Percentiles rank a stretch among this genome's conserved stretches.
Conservation (phyloP, 1,140 invertebrate species). For the Monomorium pharaonis region DNA sequence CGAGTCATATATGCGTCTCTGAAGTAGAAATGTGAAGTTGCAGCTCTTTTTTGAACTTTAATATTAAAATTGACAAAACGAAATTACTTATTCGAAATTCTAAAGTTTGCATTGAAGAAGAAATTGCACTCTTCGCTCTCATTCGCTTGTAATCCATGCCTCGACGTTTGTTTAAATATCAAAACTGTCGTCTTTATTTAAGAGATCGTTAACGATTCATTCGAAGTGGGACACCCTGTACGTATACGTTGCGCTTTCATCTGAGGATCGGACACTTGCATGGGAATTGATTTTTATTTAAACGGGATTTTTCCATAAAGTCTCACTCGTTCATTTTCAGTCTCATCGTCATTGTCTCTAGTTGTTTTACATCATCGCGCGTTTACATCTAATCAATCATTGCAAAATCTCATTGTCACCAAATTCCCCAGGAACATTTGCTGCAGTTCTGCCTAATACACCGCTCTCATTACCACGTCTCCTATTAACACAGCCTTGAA, state of each 20-base stretch:
- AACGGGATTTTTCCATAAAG: slow-evolving; percentile 6
- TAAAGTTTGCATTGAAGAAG: not conserved
- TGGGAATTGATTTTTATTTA: slow-evolving; percentile 45
- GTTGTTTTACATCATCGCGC: slow-evolving; percentile 33
- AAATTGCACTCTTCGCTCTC: not conserved
- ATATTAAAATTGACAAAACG: not conserved
- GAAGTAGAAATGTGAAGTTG: not conserved
- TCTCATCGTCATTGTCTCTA: slow-evolving; percentile 45
- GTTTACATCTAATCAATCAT: slow-evolving; percentile 53
- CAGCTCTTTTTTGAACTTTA: not conserved
- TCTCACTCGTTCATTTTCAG: slow-evolving; percentile 26
- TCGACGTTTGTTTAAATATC: not conserved
- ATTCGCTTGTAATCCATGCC: not conserved
- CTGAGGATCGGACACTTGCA: slow-evolving; percentile 28
- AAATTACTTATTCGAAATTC: not conserved
- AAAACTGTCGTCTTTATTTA: not conserved
- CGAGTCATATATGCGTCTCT: not conserved
- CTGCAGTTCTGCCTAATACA: slow-evolving; percentile 77
- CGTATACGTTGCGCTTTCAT: slow-evolving; percentile 22
- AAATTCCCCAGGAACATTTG: slow-evolving; percentile 60
- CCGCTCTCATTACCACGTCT: slow-evolving; percentile 77
- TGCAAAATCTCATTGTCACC: slow-evolving; percentile 31
- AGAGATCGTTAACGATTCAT: slow-evolving; percentile 17
- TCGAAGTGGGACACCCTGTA: slow-evolving; percentile 17
- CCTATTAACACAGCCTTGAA: slow-evolving; percentile 63